Evolutionary conservation across 2,113 vertebrate species (phyloP).

Genomic region (Trogon melanurus): DNA sequence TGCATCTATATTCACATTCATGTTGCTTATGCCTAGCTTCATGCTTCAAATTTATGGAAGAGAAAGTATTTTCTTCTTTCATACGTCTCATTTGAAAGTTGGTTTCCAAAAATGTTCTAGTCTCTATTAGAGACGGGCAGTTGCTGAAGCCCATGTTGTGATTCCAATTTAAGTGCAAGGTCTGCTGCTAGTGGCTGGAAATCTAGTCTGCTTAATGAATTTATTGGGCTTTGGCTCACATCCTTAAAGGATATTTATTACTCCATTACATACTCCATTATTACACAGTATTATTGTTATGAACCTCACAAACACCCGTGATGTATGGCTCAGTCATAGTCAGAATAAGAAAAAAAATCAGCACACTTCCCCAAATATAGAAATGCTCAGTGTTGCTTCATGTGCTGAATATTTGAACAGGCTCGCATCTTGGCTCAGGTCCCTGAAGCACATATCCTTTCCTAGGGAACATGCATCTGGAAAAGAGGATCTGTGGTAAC

Average conservation of each 20-base stretch:
- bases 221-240: neutral
- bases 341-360: neutral
- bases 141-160: neutral
- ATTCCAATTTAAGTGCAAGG: neutral
- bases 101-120: neutral
- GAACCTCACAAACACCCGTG: neutral
- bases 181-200: neutral
- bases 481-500: neutral
- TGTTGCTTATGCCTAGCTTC: neutral
- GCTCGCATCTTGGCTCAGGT: neutral
- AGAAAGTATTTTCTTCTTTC: neutral
- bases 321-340: neutral
- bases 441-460: neutral
- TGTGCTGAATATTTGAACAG: neutral
- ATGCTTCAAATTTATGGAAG: neutral
- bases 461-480: neutral
- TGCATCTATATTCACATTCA: neutral
- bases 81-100: neutral
- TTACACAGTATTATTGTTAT: neutral
- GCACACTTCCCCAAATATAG: constrained; percentile 30
- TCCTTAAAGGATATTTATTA: constrained; percentile 21
- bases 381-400: constrained; percentile 9
- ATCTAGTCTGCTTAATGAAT: neutral
- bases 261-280: neutral
- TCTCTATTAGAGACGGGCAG: neutral